A percentile compares a stretch with the other conserved stretches of the same genome.
These are phyloP conservation scores for Alligator sinensis DNA, from an alignment of 2,113 vertebrate genomes.

Conservation along the genomic window DNA sequence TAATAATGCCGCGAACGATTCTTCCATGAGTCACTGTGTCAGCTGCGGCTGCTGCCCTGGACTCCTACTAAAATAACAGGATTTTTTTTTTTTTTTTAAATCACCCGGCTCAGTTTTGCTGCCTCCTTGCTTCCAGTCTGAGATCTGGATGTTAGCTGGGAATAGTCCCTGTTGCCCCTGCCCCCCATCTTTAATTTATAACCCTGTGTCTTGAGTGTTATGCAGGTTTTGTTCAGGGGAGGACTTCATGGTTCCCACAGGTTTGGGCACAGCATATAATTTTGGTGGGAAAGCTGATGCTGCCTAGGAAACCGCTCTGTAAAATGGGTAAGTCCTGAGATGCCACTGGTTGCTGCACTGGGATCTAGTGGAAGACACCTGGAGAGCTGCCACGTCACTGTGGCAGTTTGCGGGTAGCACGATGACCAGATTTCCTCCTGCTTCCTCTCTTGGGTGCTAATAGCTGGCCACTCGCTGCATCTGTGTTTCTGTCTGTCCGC, in stretches of 20 bases:
- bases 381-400: neutral
- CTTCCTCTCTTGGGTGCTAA: neutral
- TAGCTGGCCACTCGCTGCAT: constrained; percentile 5
- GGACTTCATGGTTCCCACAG: neutral
- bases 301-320: neutral
- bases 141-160: rapidly evolving
- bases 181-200: neutral
- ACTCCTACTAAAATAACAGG: constrained; percentile 53
- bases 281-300: constrained; percentile 6
- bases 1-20: constrained; percentile 38
- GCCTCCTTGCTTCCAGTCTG: neutral
- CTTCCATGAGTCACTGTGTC: constrained; percentile 64
- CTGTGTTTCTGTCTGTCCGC: neutral
- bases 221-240: neutral
- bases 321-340: neutral
- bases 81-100: neutral
- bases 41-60: constrained; percentile 61
- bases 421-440: neutral
- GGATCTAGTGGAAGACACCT: neutral
- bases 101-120: neutral
- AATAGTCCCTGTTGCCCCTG: neutral
- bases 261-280: neutral
- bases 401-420: neutral
- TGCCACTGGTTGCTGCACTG: neutral
- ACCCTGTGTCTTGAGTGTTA: rapidly evolving